Evolutionary conservation across 2,888 invertebrate species (phyloP), one percentile per base, ranked within the genome.

Genomic region (Folsomia candida): DNA sequence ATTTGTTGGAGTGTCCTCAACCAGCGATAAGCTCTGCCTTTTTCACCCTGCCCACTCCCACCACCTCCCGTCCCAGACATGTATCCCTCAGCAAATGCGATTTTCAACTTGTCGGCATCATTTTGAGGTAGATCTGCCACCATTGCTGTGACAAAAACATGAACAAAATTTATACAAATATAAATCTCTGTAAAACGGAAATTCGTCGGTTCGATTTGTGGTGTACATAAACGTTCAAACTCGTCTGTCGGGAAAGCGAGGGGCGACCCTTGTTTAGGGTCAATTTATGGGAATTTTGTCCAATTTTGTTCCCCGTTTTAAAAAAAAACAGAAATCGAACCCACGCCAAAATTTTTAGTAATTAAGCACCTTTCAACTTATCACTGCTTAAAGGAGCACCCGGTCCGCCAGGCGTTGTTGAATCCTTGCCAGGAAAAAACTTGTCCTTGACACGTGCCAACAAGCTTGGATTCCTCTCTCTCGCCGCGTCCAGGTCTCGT

Each of bases 41-140:
- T 81, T 73, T 82, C 82, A 18, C 81, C 81, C 9, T 81, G 80
- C 11, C 72, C 66, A 4, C 74, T 68, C 67, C 80, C 78, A 18
- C 81, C 80, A 65, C 80, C 78, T 18, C 81, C 80, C 70, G 83
- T 84, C 79, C 92, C 94, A 67, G 93, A 89, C 72, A 93, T 69
- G 58, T 94, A 95, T 0, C 95, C 95, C 83, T 95, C 95, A 47
- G 93, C 93, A 84, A 95, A 95, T 0, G 94, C 94, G 70, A 93
- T 87, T 85, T 93, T 93, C 69, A 94, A 86, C 81, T 89, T 88
- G 78, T 90, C 89, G 77, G 89, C 89, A 83, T 93, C 89, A 78
- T 84, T 81, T 26, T 84, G 78, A 70, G 83, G 83, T 26, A 84
- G 86, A 25, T 86, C 86, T 27, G 82, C 84, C 47, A 90, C 83